Evolutionary conservation across 1,140 invertebrate genomes (phyloP), one percentile per base, ranked within the genome.

Genomic region (Lasioglossum albipes): DNA sequence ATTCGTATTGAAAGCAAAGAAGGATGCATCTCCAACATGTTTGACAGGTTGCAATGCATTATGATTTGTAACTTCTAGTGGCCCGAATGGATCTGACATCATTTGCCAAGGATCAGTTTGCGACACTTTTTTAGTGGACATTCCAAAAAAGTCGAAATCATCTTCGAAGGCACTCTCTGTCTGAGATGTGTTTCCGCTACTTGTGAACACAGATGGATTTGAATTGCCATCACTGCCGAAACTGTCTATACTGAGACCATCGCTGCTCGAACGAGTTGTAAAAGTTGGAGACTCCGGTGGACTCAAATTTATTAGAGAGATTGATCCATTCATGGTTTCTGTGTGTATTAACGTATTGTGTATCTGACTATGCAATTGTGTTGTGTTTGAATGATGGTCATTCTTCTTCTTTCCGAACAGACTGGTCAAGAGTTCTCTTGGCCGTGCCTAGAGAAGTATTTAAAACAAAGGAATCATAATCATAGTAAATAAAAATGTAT

Each of bases 161-260:
- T 97, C 96, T 89, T 96, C 96, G 86, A 96, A 96, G 41, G 95
- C 96, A 93, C 96, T 96, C 90, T 96, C 96, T 68, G 95, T 95
- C 87, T 96, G 95, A n/a, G 95, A 96, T 10, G 95, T 95, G 87
- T 95, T 96, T n/a, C 95, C 95, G 81, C 95, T 95, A 83, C 90
- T 93, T 86, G 95, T 90, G 88, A 94, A 89, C 91, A 92, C 81
- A 86, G 93, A 94, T 9, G 95, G 95, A 75, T 95, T 95, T 7
- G 94, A 94, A 36, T 95, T 95, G n/a, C 95, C 94, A 89, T 96
- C 95, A 42, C 95, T 96, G 68, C 95, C 96, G 85, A 96, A 96
- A 88, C 96, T 96, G 84, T 96, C 95, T 3, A 96, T 94, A 89
- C 95, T 96, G 0, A 96, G 94, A 36, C 95, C 95, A 88, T 96